Evolutionary conservation across 1,140 invertebrate genomes (phyloP), one percentile per base, ranked within the genome.

Genomic region (Lasioglossum albipes): DNA sequence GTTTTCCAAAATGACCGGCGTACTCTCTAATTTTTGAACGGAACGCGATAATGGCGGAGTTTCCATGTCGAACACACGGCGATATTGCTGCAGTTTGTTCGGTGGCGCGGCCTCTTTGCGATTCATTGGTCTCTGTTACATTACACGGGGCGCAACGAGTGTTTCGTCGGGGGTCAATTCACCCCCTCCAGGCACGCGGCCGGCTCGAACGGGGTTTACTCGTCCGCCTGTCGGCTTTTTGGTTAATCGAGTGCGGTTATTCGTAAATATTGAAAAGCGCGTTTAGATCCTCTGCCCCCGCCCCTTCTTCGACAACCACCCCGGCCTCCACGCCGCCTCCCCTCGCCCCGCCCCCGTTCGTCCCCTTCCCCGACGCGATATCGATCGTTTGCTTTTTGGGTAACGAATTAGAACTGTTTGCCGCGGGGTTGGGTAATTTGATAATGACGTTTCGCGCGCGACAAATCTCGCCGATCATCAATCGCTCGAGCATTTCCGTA

Each of bases 231-330:
- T 31, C 66, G 62, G 73, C 73, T 81, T 81, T 69, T 31, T 70
- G 75, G 80, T 84, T 84, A 84, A 84, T 84, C 83, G 80, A 64
- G 41, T 76, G 76, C 66, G 75, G 83, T 84, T 84, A 79, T 84
- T 79, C 81, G 83, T 84, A 84, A 84, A 84, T 84, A 84, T 84
- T 82, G 83, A 82, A 82, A 82, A 84, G 68, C 80, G 61, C 27
- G 80, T 82, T 84, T 75, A 75, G 76, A 42, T 61, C 66, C 72
- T n/a, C 75, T 82, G 42, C 41, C 36, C 27, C 27, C 45, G 45
- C n/a, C 16, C 59, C 18, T 22, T 16, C 7, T 42, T 6, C 10
- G 45, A 49, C 10, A 49, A 3, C 52, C 20, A 18, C 65, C n/a
- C 16, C 49, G 42, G 0, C 42, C 42, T 10, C 42, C 42, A 6